phyloP scores from a whole-genome alignment of 2,888 invertebrate species.

The Dicyrtoma fusca region DNA sequence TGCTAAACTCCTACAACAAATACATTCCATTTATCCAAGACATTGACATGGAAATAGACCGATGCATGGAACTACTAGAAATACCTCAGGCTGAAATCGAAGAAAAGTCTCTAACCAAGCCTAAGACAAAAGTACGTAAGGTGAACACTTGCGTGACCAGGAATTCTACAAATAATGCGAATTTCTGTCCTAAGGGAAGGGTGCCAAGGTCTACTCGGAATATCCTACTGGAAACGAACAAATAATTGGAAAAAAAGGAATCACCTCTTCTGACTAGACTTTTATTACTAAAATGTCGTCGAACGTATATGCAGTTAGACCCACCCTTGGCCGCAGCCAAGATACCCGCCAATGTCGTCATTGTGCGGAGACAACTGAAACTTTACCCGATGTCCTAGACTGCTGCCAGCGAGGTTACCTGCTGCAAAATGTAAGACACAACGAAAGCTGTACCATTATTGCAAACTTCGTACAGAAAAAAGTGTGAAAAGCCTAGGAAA shows the following conservation, averaged over 20 bases:
- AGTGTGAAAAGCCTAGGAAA: constrained; percentile 29
- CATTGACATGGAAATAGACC: constrained; percentile 3
- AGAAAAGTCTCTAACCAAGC: background rate
- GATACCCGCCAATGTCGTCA: background rate
- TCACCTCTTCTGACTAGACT: constrained; percentile 29
- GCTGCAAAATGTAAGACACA: constrained; percentile 18
- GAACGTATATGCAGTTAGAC: constrained; percentile 28
- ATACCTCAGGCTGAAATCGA: background rate
- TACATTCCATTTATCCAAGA: constrained; percentile 5
- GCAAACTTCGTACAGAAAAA: constrained; percentile 11
- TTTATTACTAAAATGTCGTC: constrained; percentile 31
- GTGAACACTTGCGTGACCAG: background rate
- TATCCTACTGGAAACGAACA: background rate
- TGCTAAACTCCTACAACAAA: background rate
- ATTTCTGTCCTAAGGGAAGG: constrained; percentile 25
- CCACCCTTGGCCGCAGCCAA: constrained; percentile 24
- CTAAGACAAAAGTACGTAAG: background rate
- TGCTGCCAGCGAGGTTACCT: constrained; percentile 26
- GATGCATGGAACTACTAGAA: background rate
- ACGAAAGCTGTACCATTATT: constrained; percentile 18
- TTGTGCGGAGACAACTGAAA: constrained; percentile 27
- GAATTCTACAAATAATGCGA: constrained; percentile 24
- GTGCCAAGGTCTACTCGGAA: constrained; percentile 10
- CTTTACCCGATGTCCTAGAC: constrained; percentile 32
- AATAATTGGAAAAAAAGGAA: constrained; percentile 24